Evolutionary conservation across 2,888 invertebrate species (phyloP).

Genomic region (Ferdinandea cuprea): DNA sequence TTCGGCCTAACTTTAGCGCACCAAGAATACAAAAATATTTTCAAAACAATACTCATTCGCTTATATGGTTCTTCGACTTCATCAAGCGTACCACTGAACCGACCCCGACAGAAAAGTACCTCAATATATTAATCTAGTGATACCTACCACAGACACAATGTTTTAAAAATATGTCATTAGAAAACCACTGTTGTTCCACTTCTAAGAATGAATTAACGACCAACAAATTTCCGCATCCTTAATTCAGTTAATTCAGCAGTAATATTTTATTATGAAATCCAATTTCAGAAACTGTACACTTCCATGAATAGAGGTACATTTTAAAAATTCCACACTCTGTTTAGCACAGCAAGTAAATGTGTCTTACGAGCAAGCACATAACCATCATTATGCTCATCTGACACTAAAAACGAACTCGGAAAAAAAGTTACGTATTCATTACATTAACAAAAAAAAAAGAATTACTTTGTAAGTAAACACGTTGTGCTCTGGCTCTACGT

Average conservation of each 20-base stretch:
- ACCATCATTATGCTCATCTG: conserved; percentile 7
- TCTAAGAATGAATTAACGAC: no score
- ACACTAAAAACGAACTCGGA: conserved; percentile 17
- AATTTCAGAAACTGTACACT: conserved; percentile 18
- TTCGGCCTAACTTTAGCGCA: no score
- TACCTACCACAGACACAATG: no score
- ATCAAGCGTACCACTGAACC: no score
- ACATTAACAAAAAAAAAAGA: conserved; percentile 43
- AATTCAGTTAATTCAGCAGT: conserved; percentile 30
- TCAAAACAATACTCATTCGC: no score
- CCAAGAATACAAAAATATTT: no score
- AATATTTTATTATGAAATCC: conserved; percentile 41
- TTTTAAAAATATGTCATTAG: no score
- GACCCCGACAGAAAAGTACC: no score
- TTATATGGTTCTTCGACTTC: no score
- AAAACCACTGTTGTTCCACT: no score
- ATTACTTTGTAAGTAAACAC: conserved; percentile 20
- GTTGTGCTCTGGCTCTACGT: conserved; percentile 35
- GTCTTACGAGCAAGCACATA: conserved; percentile 11
- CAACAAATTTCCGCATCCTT: conserved; percentile 5
- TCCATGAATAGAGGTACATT: neutral
- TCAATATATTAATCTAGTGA: no score
- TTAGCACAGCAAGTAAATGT: conserved; percentile 32
- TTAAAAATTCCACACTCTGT: neutral
- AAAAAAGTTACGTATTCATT: conserved; percentile 52